Percentiles rank a stretch among this genome's conserved stretches.
Evolutionary conservation across 2,888 invertebrate species (phyloP).

Genomic region (Clistopyga incitator): DNA sequence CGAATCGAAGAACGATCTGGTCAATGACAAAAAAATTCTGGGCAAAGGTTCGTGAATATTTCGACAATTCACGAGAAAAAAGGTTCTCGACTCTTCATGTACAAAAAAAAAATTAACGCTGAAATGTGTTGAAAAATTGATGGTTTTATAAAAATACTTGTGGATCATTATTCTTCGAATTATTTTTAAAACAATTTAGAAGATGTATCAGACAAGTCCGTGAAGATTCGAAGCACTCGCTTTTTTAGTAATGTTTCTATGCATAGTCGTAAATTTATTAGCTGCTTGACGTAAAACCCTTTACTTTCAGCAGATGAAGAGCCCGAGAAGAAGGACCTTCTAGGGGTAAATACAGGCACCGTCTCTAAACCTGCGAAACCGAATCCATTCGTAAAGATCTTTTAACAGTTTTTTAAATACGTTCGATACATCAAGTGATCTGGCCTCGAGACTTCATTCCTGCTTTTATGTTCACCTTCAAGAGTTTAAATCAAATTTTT

Average conservation of each 20-base stretch:
- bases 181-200: background rate
- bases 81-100: background rate
- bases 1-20: conserved; percentile 76
- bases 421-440: conserved; percentile 43
- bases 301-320: conserved; percentile 81
- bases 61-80: background rate
- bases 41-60: conserved; percentile 77
- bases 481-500: background rate
- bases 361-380: conserved; percentile 83
- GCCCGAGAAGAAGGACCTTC: conserved; percentile 83
- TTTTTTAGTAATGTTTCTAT: background rate
- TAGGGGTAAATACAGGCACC: conserved; percentile 84
- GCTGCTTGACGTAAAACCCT: conserved; percentile 29
- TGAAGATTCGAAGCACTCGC: background rate
- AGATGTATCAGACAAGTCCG: background rate
- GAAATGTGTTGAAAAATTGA: too few species aligned
- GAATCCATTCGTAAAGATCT: conserved; percentile 84
- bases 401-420: conserved; percentile 72
- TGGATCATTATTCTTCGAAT: background rate
- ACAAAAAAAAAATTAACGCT: too few species aligned
- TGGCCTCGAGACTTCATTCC: conserved; percentile 9
- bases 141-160: background rate
- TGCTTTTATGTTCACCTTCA: too few species aligned
- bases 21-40: conserved; percentile 79
- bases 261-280: background rate